phyloP scores from a whole-genome alignment of 2,797 vertebrate genomes.

The Tragelaphus eurycerus region DNA sequence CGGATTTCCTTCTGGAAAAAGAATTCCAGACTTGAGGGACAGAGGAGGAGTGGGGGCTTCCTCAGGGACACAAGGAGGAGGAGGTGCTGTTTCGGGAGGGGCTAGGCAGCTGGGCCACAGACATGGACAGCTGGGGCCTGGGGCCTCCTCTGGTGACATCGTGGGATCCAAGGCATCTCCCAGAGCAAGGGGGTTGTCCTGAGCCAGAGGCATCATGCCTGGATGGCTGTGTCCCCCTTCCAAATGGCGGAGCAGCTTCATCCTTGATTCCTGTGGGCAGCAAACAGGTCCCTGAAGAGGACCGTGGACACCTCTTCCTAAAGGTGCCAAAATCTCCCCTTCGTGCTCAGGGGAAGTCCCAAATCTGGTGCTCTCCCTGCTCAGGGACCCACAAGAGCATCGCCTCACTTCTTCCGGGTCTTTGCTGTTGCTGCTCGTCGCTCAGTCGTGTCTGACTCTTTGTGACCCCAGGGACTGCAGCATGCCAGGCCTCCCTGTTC shows the following conservation, averaged over 20 bases:
- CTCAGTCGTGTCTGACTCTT: background rate
- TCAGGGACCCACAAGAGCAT: too few species aligned
- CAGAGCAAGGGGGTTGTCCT: background rate
- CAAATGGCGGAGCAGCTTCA: background rate
- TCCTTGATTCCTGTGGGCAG: background rate
- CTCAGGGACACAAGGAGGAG: background rate
- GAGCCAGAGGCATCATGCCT: background rate
- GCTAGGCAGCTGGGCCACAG: background rate
- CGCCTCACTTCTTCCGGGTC: background rate
- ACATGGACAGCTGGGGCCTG: fast-evolving
- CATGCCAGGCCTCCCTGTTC: background rate
- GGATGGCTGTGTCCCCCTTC: background rate
- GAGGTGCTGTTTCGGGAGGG: background rate
- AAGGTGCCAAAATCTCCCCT: background rate
- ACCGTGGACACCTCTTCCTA: background rate
- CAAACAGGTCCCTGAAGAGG: background rate
- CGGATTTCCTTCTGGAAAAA: background rate
- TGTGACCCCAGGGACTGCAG: background rate
- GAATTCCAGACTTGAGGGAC: background rate
- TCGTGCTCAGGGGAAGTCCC: background rate
- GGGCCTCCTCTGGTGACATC: background rate
- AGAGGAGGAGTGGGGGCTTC: background rate
- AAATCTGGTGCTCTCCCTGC: too few species aligned
- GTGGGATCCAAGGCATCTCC: background rate
- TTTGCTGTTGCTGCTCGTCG: background rate